These are phyloP conservation scores for Catocala nupta DNA, from an alignment of 2,888 invertebrate genomes.

Conservation along the genomic window DNA sequence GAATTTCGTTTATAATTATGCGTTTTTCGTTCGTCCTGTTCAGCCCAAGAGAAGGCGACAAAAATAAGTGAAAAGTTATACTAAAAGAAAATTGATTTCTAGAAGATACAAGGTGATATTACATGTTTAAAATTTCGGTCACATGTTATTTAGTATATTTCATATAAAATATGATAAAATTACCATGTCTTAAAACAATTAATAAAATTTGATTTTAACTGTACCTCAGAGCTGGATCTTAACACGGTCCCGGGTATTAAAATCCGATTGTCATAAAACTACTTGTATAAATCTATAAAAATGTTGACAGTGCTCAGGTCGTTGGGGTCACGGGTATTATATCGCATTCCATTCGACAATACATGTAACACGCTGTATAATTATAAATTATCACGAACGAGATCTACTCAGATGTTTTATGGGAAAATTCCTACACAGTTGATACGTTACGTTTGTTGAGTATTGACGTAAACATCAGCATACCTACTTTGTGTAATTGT, in stretches of 20 bases:
- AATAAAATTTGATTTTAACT: not conserved
- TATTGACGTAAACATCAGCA: slow-evolving; percentile 36
- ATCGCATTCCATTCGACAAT: slow-evolving; percentile 59
- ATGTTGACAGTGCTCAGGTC: slow-evolving; percentile 60
- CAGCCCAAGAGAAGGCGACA: slow-evolving; percentile 6
- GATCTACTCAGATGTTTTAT: slow-evolving; percentile 54
- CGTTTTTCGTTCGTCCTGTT: slow-evolving; percentile 21
- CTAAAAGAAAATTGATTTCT: no score
- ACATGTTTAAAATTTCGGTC: not conserved
- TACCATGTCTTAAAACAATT: no score
- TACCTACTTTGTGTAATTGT: slow-evolving; percentile 11
- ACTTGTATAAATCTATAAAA: slow-evolving; percentile 62
- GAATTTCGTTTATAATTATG: slow-evolving; percentile 33
- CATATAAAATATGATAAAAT: no score
- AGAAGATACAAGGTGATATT: no score
- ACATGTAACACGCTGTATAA: slow-evolving; percentile 48
- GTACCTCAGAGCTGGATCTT: not conserved
- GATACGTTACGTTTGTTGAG: slow-evolving; percentile 42
- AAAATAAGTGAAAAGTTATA: slow-evolving; percentile 10
- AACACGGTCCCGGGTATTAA: slow-evolving; percentile 35
- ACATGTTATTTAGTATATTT: not conserved
- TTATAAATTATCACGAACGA: slow-evolving; percentile 50
- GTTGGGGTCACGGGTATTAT: slow-evolving; percentile 55
- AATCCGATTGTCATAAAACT: slow-evolving; percentile 58
- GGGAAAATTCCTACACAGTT: slow-evolving; percentile 52